phyloP scores from a whole-genome alignment of 2,888 invertebrate genomes.

The Himalopsyche japonica region DNA sequence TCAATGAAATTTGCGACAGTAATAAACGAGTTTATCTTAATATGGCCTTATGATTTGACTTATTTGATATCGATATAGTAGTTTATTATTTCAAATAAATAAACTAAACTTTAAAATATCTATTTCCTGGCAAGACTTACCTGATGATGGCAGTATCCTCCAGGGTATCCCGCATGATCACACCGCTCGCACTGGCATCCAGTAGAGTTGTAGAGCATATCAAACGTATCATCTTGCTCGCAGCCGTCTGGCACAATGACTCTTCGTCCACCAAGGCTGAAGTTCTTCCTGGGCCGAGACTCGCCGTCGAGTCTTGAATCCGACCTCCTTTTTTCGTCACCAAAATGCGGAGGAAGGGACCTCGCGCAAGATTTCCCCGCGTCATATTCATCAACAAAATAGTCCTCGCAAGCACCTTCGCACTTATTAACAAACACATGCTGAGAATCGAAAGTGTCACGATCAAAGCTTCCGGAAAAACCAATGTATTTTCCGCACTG shows the following conservation, averaged over 20 bases:
- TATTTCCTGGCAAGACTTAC: not conserved
- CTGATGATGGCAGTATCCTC: conserved; percentile 37
- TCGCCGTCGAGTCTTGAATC: conserved; percentile 19
- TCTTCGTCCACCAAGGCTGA: conserved; percentile 31
- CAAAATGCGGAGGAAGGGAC: conserved; percentile 37
- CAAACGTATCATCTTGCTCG: conserved; percentile 38
- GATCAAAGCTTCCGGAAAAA: conserved; percentile 26
- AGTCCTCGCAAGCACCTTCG: conserved; percentile 30
- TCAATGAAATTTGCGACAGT: not conserved
- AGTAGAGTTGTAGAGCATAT: conserved; percentile 36
- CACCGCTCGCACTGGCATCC: conserved; percentile 39
- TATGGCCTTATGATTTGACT: too few relatives aligned
- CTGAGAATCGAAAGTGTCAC: conserved; percentile 31
- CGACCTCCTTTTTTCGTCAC: conserved; percentile 27
- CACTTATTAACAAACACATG: conserved; percentile 30
- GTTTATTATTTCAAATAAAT: too few relatives aligned
- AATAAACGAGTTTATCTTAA: too few relatives aligned
- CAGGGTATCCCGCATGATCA: conserved; percentile 36
- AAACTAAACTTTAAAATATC: too few relatives aligned
- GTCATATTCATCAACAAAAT: conserved; percentile 22
- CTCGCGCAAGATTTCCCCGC: conserved; percentile 32
- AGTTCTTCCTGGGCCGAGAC: conserved; percentile 34
- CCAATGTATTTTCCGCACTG: conserved; percentile 33
- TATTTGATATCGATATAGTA: too few relatives aligned
- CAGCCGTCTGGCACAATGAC: conserved; percentile 39